Base-by-base conservation (phyloP, 2,113 vertebrate genomes). In the Sphyrna mokarran region DNA sequence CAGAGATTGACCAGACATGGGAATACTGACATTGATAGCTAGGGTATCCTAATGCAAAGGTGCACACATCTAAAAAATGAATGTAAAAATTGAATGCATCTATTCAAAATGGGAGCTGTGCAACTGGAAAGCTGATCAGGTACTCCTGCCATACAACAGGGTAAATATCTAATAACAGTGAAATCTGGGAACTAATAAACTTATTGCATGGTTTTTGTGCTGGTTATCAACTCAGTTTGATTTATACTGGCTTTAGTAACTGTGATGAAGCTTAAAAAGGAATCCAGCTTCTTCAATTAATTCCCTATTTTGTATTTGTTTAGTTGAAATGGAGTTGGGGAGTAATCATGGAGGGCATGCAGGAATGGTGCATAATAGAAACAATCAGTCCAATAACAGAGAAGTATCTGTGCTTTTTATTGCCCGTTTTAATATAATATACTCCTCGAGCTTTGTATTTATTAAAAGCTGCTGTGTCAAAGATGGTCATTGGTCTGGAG, bases 381-480 rank as follows among this genome's bases (percentile, higher is more conserved):
- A 58, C 20, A 33, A 58, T 33, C 48, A 37, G 72, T 29, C 9
- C 1, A 23, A 78, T n/a, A 72, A 11, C 26, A 61, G 58, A 76
- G 29, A 95, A 13, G 40, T 40, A 48, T 43, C 8, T 18, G 23
- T 68, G 66, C 18, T 43, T 70, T 40, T 14, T 23, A 69, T 43
- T 48, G 68, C 40, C 22, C 5, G 20, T 10, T 26, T 76, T 76
- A 70, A 69, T 70, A 10, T 87, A 37, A 96, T 48, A 95, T 96
- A 70, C 96, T 63, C 96, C 96, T 94, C 96, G 95, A 61, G 70
- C 68, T 91, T 48, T 93, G 29, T 93, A 72, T 91, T 72, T 69
- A 91, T 69, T 91, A 76, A 72, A 69, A 86, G 23, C 85, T 66
- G 61, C 58, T 40, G 40, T 95, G 69, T 72, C 69, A 76, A 95